Conservation (phyloP, 1,140 invertebrate species). For the Diprion similis region DNA sequence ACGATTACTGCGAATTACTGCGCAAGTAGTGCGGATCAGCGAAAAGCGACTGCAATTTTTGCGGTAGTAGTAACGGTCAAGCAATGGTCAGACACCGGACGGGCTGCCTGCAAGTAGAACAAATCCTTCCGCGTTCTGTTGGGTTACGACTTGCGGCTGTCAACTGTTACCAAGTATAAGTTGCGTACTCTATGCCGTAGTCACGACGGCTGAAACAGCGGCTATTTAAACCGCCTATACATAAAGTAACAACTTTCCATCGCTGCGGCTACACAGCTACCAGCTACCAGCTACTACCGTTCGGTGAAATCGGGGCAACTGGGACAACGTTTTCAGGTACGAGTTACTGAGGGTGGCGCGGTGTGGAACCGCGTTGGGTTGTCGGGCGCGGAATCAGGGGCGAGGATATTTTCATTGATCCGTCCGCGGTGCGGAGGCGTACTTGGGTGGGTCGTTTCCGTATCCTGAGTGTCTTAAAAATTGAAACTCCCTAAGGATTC, state of each 20-base stretch:
- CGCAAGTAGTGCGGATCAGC: not conserved
- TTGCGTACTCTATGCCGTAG: not conserved
- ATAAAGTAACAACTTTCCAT: too few species aligned
- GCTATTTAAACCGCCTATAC: not conserved
- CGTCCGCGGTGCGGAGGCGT: constrained; percentile 45
- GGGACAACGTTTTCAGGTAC: constrained; percentile 49
- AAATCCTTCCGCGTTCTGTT: not conserved
- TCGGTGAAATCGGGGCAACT: not conserved
- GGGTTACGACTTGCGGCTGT: not conserved
- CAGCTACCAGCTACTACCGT: not conserved
- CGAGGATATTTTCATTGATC: constrained; percentile 59
- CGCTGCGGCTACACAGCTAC: too few species aligned
- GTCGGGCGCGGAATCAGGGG: constrained; percentile 36
- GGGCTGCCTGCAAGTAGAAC: not conserved
- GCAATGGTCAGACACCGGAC: not conserved
- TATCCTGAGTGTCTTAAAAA: not conserved
- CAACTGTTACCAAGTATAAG: too few species aligned
- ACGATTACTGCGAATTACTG: too few species aligned
- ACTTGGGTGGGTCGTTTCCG: not conserved
- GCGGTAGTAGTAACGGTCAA: not conserved
- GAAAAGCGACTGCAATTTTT: not conserved
- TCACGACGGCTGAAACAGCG: not conserved
- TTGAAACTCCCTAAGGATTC: constrained; percentile 20
- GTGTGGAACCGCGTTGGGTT: constrained; percentile 47
- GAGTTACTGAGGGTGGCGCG: constrained; percentile 50